Base-by-base conservation (phyloP, 2,113 vertebrate genomes). In the Blennius ocellaris region DNA sequence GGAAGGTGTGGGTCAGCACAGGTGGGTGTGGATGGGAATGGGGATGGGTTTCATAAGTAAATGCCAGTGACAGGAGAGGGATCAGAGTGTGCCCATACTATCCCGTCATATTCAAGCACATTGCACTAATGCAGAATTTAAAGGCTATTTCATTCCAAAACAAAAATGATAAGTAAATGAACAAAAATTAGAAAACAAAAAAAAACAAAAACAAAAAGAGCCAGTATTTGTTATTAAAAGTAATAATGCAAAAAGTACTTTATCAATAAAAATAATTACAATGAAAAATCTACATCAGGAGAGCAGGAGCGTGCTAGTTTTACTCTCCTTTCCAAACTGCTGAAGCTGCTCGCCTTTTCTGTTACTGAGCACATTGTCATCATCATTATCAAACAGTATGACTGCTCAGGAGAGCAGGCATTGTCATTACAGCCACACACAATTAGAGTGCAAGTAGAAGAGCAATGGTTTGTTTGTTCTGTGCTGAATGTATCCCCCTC, bases 401-500 rank as follows among this genome's bases (percentile, higher is more conserved):
- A 83, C 81, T 49, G 87, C 89, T 89, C 87, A 81, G 85, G 88
- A 90, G 89, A 91, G 80, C 83, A 76, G 62, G 81, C 86, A 85
- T 93, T 85, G 88, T 89, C 89, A 92, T 93, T 91, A 92, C 83
- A 94, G 90, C 90, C 91, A 92, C 85, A 90, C 78, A 92, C 88
- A 92, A 91, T 91, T 93, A 89, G 84, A 92, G 91, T 93, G 91
- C 91, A 92, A 89, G 89, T 84, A 86, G 83, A 83, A 85, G 86
- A 83, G 91, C 91, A 91, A 93, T 91, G 93, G 88, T 91, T 93
- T 94, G 90, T 92, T 93, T 94, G 93, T 94, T 94, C 92, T 93
- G 93, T 91, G 91, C 89, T 93, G 91, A 93, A 91, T 66, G 76
- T 88, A 91, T 88, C 87, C 83, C 83, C 79, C 78, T 91, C 89